Conservation (phyloP, 2,888 invertebrate genomes). For the Eupithecia abbreviata region DNA sequence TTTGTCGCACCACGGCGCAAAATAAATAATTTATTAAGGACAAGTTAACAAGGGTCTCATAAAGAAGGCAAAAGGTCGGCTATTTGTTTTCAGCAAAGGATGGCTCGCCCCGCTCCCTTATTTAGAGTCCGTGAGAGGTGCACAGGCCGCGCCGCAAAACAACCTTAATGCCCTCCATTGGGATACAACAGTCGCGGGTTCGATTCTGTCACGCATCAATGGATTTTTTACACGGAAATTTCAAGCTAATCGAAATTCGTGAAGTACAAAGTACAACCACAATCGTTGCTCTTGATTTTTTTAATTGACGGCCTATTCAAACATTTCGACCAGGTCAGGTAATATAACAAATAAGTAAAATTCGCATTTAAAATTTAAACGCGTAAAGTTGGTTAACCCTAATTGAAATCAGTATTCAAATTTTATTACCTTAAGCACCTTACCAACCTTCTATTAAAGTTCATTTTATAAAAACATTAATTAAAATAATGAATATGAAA, state of each 20-base stretch:
- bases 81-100: conserved; percentile 80
- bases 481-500: conserved; percentile 7
- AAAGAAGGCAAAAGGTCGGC: conserved; percentile 83
- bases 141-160: conserved; percentile 59
- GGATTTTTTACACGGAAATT: background rate
- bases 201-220: background rate
- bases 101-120: conserved; percentile 76
- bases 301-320: background rate
- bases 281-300: background rate
- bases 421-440: conserved; percentile 8
- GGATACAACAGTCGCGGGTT: background rate
- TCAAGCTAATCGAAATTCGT: background rate
- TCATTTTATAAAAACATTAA: conserved; percentile 16
- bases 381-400: background rate
- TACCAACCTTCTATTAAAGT: background rate
- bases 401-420: conserved; percentile 7
- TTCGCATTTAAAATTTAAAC: background rate
- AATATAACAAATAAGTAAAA: background rate
- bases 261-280: background rate
- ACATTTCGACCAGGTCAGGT: background rate
- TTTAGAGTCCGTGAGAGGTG: conserved; percentile 70
- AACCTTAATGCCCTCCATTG: conserved; percentile 52
- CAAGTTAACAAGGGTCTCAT: conserved; percentile 84
- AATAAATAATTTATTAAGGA: conserved; percentile 83
- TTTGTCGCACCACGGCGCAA: conserved; percentile 62